phyloP scores from a whole-genome alignment of 2,888 invertebrate species.

The Ophonus ardosiacus region DNA sequence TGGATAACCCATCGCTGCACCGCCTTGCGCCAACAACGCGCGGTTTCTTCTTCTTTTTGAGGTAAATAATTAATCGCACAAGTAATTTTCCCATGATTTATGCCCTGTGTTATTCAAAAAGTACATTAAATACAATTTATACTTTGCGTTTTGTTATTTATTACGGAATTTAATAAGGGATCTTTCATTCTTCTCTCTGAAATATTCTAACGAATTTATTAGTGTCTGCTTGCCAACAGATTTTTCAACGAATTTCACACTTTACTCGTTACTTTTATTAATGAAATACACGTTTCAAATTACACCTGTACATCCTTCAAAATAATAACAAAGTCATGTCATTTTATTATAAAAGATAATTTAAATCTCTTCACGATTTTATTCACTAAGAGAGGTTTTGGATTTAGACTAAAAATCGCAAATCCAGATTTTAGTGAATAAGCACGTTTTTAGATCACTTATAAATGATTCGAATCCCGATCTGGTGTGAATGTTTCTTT shows the following conservation, averaged over 20 bases:
- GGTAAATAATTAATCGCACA: slow-evolving; percentile 62
- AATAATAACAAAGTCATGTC: background rate
- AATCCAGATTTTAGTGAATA: too few species aligned
- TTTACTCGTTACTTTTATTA: slow-evolving; percentile 21
- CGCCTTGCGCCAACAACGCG: slow-evolving; percentile 23
- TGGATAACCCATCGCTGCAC: slow-evolving; percentile 49
- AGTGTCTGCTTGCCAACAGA: background rate
- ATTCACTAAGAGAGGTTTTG: too few species aligned
- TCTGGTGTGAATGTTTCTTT: too few species aligned
- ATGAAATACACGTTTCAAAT: background rate
- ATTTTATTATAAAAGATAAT: too few species aligned
- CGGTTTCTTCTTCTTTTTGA: slow-evolving; percentile 44
- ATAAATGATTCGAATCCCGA: too few species aligned
- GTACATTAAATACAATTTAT: slow-evolving; percentile 61
- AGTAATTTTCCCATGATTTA: slow-evolving; percentile 61
- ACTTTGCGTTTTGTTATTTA: slow-evolving; percentile 60
- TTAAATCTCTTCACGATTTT: too few species aligned
- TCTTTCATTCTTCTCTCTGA: slow-evolving; percentile 22
- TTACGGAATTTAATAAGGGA: slow-evolving; percentile 59
- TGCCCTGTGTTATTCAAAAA: slow-evolving; percentile 60
- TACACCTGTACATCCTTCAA: background rate
- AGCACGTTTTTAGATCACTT: too few species aligned
- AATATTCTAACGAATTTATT: slow-evolving; percentile 47
- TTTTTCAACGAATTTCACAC: slow-evolving; percentile 1
- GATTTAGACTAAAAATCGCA: too few species aligned